Evolutionary conservation across 2,888 invertebrate species (phyloP).

Genomic region (Heliconius erato): DNA sequence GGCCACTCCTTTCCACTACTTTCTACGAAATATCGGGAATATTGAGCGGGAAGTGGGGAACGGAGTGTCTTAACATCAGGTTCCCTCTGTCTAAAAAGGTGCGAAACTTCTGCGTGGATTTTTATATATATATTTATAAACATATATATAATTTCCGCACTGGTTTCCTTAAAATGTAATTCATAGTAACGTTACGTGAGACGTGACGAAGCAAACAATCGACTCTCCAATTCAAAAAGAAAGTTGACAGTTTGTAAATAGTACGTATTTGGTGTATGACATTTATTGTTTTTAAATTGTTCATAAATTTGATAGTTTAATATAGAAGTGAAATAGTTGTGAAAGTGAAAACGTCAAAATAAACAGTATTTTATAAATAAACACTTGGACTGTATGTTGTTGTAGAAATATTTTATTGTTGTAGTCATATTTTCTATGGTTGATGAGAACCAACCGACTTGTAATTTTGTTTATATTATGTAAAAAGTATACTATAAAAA

Average conservation of each 20-base stretch:
- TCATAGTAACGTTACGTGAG: conserved; percentile 15
- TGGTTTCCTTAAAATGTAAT: neutral
- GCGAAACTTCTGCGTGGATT: too few relatives aligned
- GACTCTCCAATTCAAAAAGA: conserved; percentile 24
- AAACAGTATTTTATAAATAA: neutral
- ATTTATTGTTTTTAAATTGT: conserved; percentile 30
- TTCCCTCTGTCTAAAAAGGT: too few relatives aligned
- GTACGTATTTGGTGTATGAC: conserved; percentile 18
- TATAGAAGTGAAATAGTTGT: neutral
- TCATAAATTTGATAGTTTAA: conserved; percentile 24
- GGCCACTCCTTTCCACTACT: too few relatives aligned
- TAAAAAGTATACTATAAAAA: neutral
- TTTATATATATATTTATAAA: too few relatives aligned
- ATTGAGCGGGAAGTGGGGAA: too few relatives aligned
- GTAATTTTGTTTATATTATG: neutral
- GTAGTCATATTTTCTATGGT: neutral
- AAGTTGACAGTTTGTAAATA: conserved; percentile 26
- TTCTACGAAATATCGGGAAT: too few relatives aligned
- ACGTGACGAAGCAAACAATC: conserved; percentile 22
- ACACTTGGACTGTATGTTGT: neutral
- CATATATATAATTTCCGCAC: too few relatives aligned
- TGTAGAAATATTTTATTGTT: conserved; percentile 3
- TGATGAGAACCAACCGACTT: neutral
- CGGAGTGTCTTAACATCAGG: too few relatives aligned
- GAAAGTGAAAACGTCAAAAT: conserved; percentile 6